phyloP scores from a whole-genome alignment of 2,113 vertebrate species.

The Cyprinodon tularosa region DNA sequence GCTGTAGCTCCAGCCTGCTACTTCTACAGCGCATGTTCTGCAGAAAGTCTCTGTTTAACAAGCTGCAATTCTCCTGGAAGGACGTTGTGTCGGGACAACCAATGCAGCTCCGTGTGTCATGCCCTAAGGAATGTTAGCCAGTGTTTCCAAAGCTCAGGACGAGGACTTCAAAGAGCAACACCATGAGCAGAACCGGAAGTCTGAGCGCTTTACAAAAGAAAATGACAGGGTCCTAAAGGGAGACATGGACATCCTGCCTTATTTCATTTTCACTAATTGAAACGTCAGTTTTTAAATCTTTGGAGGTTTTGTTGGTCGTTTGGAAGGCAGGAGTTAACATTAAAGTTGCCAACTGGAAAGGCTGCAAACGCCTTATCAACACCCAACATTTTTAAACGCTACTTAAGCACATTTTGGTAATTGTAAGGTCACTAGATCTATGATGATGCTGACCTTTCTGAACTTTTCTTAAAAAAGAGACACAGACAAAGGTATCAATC shows the following conservation, averaged over 20 bases:
- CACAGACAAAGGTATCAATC: conserved; percentile 53
- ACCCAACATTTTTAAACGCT: conserved; percentile 60
- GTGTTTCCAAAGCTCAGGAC: conserved; percentile 46
- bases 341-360: conserved; percentile 51
- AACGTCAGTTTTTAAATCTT: conserved; percentile 71
- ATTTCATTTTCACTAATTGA: conserved; percentile 50
- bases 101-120: conserved; percentile 20
- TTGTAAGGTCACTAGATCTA: conserved; percentile 76
- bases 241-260: conserved; percentile 48
- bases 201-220: conserved; percentile 35
- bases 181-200: conserved; percentile 30
- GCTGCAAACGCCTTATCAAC: conserved; percentile 51
- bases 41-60: background rate
- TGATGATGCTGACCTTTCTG: conserved; percentile 60
- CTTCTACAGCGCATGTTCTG: conserved; percentile 6
- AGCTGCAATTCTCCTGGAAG: conserved; percentile 27
- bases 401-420: conserved; percentile 79
- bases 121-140: conserved; percentile 61
- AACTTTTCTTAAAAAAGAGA: conserved; percentile 54
- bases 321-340: conserved; percentile 73
- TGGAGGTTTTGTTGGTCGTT: conserved; percentile 65
- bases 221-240: conserved; percentile 38
- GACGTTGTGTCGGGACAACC: conserved; percentile 47
- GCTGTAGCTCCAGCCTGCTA: conserved; percentile 39
- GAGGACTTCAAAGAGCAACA: conserved; percentile 19